Evolutionary conservation across 1,140 invertebrate species (phyloP).

Genomic region (Caenorhabditis elegans): WBcel235 BX284605.5:10117501-10118000

Average conservation of each 20-base stretch:
- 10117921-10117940: too few relatives aligned
- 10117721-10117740: slow-evolving; percentile 41
- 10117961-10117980: too few relatives aligned
- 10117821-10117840: slow-evolving; percentile 46
- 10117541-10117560: too few relatives aligned
- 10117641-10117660: neutral
- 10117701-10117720: slow-evolving; percentile 43
- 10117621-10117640: neutral
- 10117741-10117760: slow-evolving; percentile 52
- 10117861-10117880: too few relatives aligned
- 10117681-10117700: slow-evolving; percentile 30
- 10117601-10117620: too few relatives aligned
- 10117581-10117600: neutral
- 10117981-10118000: too few relatives aligned
- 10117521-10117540: too few relatives aligned
- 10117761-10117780: slow-evolving; percentile 36
- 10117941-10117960: too few relatives aligned
- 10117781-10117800: slow-evolving; percentile 47
- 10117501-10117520: too few relatives aligned
- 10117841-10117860: slow-evolving; percentile 42
- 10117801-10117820: slow-evolving; percentile 48
- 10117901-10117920: too few relatives aligned
- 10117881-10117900: too few relatives aligned
- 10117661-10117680: neutral
- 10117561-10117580: too few relatives aligned